A percentile compares a stretch with the other conserved stretches of the same genome.
phyloP scores from a whole-genome alignment of 1,140 invertebrate species.

The Zaprionus tsacasi region DNA sequence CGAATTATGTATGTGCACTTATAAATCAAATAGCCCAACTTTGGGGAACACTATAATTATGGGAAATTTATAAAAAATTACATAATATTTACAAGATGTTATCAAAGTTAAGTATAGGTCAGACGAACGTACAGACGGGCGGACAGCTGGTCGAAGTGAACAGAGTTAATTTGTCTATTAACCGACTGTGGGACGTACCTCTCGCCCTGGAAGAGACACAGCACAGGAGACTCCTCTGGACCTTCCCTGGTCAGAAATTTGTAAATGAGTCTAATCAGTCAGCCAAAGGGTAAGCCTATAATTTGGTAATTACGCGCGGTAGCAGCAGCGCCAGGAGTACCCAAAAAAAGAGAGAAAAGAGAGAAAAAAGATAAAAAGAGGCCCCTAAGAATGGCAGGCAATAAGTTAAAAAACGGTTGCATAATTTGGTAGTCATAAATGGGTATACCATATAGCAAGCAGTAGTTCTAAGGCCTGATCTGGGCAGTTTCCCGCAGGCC shows the following conservation, averaged over 20 bases:
- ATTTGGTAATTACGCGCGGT: slow-evolving; percentile 70
- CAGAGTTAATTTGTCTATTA: slow-evolving; percentile 78
- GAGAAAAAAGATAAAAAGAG: slow-evolving; percentile 3
- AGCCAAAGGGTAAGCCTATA: slow-evolving; percentile 80
- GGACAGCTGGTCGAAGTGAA: slow-evolving; percentile 28
- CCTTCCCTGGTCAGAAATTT: slow-evolving; percentile 40
- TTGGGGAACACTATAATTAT: slow-evolving; percentile 70
- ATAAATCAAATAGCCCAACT: slow-evolving; percentile 77
- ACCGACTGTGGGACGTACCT: slow-evolving; percentile 43
- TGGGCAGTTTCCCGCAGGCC: slow-evolving; percentile 29
- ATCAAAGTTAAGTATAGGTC: slow-evolving; percentile 61
- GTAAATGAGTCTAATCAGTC: slow-evolving; percentile 81
- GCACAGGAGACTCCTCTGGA: slow-evolving; percentile 9
- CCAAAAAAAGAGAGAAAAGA: slow-evolving; percentile 4
- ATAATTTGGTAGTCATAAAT: slow-evolving; percentile 55
- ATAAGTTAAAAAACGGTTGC: slow-evolving; percentile 77
- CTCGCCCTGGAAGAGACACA: slow-evolving; percentile 1
- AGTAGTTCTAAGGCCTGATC: slow-evolving; percentile 17
- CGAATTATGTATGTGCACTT: slow-evolving; percentile 66
- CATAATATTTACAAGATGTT: slow-evolving; percentile 82
- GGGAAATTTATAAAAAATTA: slow-evolving; percentile 77
- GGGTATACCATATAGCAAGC: too few relatives aligned
- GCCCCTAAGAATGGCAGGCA: slow-evolving; percentile 62
- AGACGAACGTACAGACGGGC: slow-evolving; percentile 1
- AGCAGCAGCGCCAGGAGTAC: slow-evolving; percentile 17